Percentiles rank a stretch among this genome's conserved stretches.
Conservation (phyloP, 2,888 invertebrate species). For the Acanthoscelides obtectus region DNA sequence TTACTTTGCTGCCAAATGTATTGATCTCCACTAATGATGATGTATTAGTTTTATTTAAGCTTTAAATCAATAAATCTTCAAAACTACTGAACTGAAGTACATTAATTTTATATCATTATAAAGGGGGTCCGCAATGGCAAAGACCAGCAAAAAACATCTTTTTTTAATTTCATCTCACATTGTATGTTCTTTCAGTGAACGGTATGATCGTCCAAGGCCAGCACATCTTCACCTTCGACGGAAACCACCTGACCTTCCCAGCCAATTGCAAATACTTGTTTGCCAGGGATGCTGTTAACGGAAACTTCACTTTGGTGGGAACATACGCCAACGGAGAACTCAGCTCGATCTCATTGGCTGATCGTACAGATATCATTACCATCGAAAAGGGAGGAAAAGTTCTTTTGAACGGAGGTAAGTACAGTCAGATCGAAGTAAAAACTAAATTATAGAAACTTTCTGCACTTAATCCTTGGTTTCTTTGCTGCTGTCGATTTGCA, state of each 20-base stretch:
- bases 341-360: slow-evolving; percentile 63
- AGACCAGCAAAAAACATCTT: too few relatives aligned
- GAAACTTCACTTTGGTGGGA: slow-evolving; percentile 78
- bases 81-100: too few relatives aligned
- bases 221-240: slow-evolving; percentile 87
- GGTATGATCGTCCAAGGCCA: slow-evolving; percentile 74
- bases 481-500: too few relatives aligned
- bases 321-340: slow-evolving; percentile 67
- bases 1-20: too few relatives aligned
- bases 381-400: slow-evolving; percentile 54
- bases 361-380: slow-evolving; percentile 60
- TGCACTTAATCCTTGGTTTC: too few relatives aligned
- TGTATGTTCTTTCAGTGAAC: slow-evolving; percentile 50
- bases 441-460: too few relatives aligned
- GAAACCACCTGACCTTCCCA: slow-evolving; percentile 71
- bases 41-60: too few relatives aligned
- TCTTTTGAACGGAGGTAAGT: slow-evolving; percentile 54
- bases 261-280: slow-evolving; percentile 82
- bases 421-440: not conserved
- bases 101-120: too few relatives aligned
- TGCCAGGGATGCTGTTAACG: slow-evolving; percentile 76
- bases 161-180: too few relatives aligned
- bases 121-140: too few relatives aligned
- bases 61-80: too few relatives aligned
- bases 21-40: too few relatives aligned